Conservation (phyloP, 53 echinoderm and acorn worm species). For the Holothuria scabra region DNA sequence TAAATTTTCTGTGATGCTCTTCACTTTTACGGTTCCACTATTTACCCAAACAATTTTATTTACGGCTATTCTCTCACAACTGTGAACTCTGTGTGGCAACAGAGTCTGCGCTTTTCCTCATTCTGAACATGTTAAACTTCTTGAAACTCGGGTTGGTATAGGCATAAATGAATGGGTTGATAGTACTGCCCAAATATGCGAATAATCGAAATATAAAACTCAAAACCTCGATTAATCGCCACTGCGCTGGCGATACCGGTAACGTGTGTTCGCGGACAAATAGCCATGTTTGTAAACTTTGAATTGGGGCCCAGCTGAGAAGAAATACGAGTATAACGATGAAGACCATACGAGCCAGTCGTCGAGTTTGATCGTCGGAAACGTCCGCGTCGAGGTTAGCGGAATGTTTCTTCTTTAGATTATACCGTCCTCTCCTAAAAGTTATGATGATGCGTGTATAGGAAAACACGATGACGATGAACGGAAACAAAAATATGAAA, state of each 20-base stretch:
- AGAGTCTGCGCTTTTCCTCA: background rate
- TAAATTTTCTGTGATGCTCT: no score
- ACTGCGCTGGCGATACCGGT: background rate
- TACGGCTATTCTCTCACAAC: no score
- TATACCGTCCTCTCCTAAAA: constrained; percentile 14
- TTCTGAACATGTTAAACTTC: constrained; percentile 35
- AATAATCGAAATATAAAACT: constrained; percentile 23
- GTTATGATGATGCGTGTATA: constrained; percentile 31
- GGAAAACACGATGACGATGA: constrained; percentile 27
- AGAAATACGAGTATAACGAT: constrained; percentile 30
- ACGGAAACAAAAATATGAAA: constrained; percentile 35
- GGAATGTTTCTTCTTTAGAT: constrained; percentile 3
- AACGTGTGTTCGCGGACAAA: constrained; percentile 9
- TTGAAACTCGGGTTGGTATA: constrained; percentile 49
- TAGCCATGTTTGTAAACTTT: constrained; percentile 18
- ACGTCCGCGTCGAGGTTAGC: constrained; percentile 13
- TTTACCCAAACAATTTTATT: no score
- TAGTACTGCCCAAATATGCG: constrained; percentile 13
- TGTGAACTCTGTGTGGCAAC: no score
- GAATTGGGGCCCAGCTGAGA: constrained; percentile 44
- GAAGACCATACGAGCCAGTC: constrained; percentile 43
- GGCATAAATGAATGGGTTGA: constrained; percentile 45
- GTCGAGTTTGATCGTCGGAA: constrained; percentile 20
- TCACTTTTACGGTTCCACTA: no score
- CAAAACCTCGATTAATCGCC: constrained; percentile 22